Base-by-base conservation (phyloP, 2,113 vertebrate genomes). In the Thymallus thymallus region DNA sequence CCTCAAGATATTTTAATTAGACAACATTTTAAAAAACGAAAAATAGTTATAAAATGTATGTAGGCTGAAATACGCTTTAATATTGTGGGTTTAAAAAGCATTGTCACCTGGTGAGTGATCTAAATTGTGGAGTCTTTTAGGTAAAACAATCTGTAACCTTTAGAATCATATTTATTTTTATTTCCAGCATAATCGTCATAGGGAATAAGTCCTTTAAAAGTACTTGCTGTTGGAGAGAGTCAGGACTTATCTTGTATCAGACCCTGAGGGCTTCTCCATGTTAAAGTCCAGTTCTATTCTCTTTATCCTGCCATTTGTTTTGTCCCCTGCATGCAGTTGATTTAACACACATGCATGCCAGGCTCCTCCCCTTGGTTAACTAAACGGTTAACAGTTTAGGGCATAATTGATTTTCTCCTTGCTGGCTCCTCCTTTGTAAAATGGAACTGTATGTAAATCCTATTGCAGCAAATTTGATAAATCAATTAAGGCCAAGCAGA, bases 361-460 rank as follows among this genome's bases (percentile, higher is more conserved):
- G 73, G 64, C 80, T 76, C 71, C 68, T 72, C 72, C 85, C 63
- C 79, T 76, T 56, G 71, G 75, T 87, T 85, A 88, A 88, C 86
- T 85, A 83, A 84, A 81, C 75, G 76, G 79, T 82, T 88, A 90
- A 90, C 89, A 92, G 88, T 92, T 94, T 91, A 89, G 91, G 89
- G 84, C 89, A 84, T 92, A 94, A 94, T 93, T 94, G 91, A 91
- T 92, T 90, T 88, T 86, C 88, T 75, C 64, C 74, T 63, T 32
- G 35, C 63, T 22, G 71, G 46, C 51, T 6, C 32, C 76, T 73
- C 45, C 45, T 76, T 79, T 68, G 73, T 30, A 62, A 61, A 60
- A 71, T 79, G 81, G 83, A 86, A 93, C 90, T 91, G 74, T 91
- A 94, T 95, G 93, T 88, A 95, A 95, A 96, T 95, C 93, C 92